These are phyloP conservation scores for Leptinotarsa peninsularis DNA, from an alignment of 2,888 invertebrate genomes.

Conservation along the genomic window DNA sequence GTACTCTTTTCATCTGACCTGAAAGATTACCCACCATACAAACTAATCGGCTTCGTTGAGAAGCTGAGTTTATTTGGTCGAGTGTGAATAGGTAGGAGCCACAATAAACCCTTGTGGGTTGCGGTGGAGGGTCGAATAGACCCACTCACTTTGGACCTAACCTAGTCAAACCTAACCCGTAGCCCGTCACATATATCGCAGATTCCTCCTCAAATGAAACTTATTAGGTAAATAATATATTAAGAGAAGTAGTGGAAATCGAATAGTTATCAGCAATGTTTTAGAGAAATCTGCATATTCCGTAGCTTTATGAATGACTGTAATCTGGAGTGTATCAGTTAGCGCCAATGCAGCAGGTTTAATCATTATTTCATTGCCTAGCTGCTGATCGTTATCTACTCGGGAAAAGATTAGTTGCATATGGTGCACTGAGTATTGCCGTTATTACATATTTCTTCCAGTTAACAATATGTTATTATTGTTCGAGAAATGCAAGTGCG, in stretches of 20 bases:
- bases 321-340: slow-evolving; percentile 15
- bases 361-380: slow-evolving; percentile 20
- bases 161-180: too few species aligned
- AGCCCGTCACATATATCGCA: neutral
- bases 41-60: too few species aligned
- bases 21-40: too few species aligned
- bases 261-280: slow-evolving; percentile 17
- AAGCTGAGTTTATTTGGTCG: too few species aligned
- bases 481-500: neutral
- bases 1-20: too few species aligned
- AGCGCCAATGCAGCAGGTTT: slow-evolving; percentile 6
- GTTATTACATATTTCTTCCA: neutral
- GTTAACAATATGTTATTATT: neutral
- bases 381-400: slow-evolving; percentile 15
- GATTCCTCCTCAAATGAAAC: neutral
- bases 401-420: slow-evolving; percentile 17
- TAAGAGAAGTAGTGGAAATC: neutral
- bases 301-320: slow-evolving; percentile 1
- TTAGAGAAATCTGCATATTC: neutral
- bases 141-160: too few species aligned
- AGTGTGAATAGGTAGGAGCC: too few species aligned
- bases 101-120: too few species aligned
- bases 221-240: slow-evolving; percentile 14
- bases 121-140: too few species aligned
- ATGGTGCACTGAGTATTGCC: neutral